Conservation (phyloP, 2,888 invertebrate species). For the Malthinus seriepunctatus region DNA sequence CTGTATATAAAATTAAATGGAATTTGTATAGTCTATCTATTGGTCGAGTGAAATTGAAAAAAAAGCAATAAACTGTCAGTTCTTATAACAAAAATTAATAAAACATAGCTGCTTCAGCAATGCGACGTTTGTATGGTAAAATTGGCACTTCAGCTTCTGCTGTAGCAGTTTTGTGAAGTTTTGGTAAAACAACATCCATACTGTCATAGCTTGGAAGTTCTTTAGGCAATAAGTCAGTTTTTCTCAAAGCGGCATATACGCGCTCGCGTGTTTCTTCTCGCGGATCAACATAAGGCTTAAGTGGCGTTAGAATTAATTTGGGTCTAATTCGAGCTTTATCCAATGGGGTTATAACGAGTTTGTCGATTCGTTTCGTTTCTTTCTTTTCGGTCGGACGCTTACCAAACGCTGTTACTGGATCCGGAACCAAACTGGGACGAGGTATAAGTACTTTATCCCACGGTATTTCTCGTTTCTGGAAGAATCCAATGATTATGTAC, state of each 20-base stretch:
- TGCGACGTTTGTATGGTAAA: constrained; percentile 55
- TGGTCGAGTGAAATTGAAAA: neutral
- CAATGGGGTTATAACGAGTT: constrained; percentile 59
- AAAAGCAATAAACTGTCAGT: neutral
- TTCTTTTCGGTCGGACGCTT: constrained; percentile 53
- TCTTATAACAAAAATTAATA: constrained; percentile 9
- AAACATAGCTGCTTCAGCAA: constrained; percentile 54
- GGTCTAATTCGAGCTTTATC: constrained; percentile 67
- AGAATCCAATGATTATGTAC: constrained; percentile 50
- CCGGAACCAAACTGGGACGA: constrained; percentile 81
- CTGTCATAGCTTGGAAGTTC: constrained; percentile 53
- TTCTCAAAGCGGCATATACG: constrained; percentile 63
- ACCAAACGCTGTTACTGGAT: constrained; percentile 85
- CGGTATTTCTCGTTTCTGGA: constrained; percentile 78
- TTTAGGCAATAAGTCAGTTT: constrained; percentile 58
- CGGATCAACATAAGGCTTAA: constrained; percentile 70
- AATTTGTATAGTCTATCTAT: neutral
- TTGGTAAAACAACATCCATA: constrained; percentile 68
- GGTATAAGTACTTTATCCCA: constrained; percentile 90
- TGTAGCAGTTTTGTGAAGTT: constrained; percentile 59
- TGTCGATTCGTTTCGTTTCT: constrained; percentile 42
- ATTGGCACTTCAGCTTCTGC: constrained; percentile 48
- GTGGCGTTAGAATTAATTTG: constrained; percentile 62
- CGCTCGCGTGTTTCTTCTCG: constrained; percentile 68
- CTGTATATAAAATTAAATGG: neutral